These are phyloP conservation scores for Pitangus sulphuratus DNA, from an alignment of 2,797 vertebrate genomes.

Conservation along the genomic window DNA sequence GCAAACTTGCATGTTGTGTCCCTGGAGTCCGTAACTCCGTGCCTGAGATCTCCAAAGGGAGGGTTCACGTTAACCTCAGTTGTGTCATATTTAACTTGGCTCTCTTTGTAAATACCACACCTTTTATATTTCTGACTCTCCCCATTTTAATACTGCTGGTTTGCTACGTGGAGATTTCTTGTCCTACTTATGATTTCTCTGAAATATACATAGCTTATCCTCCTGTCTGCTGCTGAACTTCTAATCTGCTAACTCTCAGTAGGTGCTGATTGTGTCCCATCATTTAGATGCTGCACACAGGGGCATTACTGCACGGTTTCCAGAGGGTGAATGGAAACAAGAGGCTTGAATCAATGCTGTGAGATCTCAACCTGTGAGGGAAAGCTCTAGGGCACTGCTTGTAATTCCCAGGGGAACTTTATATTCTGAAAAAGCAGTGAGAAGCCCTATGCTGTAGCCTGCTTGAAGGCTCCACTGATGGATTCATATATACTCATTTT, in stretches of 20 bases:
- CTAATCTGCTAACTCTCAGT: neutral
- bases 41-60: neutral
- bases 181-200: neutral
- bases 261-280: neutral
- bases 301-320: neutral
- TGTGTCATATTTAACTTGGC: conserved; percentile 59
- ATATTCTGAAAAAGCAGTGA: neutral
- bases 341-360: neutral
- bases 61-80: neutral
- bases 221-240: neutral
- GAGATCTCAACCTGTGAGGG: neutral
- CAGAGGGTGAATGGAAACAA: neutral
- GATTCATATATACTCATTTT: neutral
- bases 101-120: conserved; percentile 38
- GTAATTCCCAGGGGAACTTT: neutral
- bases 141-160: neutral
- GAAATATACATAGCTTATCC: neutral
- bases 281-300: neutral
- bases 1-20: neutral
- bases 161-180: neutral
- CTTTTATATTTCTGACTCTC: conserved; percentile 29
- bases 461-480: neutral
- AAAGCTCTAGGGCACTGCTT: neutral
- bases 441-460: neutral
- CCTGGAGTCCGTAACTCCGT: neutral